phyloP scores from a whole-genome alignment of 2,888 invertebrate species.

The Torymus aiolomorphi region DNA sequence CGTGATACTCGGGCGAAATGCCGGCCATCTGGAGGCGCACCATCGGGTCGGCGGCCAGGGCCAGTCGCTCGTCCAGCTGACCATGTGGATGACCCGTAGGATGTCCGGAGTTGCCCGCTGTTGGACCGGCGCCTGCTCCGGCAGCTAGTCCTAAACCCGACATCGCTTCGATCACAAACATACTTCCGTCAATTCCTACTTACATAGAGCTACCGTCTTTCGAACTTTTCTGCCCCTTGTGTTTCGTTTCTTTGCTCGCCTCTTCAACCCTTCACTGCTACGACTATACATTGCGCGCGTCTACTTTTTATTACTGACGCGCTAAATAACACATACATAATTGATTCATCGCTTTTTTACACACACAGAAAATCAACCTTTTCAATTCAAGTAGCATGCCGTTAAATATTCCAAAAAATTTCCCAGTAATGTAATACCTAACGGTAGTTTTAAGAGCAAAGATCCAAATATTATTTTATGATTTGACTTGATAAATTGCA shows the following conservation, averaged over 20 bases:
- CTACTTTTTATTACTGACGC: not conserved
- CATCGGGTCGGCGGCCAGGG: constrained; percentile 93
- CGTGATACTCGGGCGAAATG: constrained; percentile 91
- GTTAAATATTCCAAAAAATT: no score
- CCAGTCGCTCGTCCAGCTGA: constrained; percentile 86
- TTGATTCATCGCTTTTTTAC: not conserved
- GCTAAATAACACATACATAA: no score
- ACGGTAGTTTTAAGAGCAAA: no score
- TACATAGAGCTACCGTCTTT: constrained; percentile 27
- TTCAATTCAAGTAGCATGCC: constrained; percentile 8
- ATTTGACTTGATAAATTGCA: no score
- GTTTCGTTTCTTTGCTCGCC: constrained; percentile 22
- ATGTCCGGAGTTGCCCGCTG: constrained; percentile 77
- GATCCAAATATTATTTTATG: no score
- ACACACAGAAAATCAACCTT: not conserved
- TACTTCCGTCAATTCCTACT: constrained; percentile 52
- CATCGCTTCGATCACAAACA: constrained; percentile 64
- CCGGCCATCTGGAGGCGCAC: constrained; percentile 95
- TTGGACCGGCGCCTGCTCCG: constrained; percentile 68
- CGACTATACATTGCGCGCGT: constrained; percentile 11
- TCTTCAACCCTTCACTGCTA: constrained; percentile 52
- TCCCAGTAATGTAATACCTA: no score
- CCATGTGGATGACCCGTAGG: constrained; percentile 81
- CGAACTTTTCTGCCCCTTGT: not conserved
- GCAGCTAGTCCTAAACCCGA: constrained; percentile 75